Conservation (phyloP, 2,113 vertebrate genomes). For the Hippocampus abdominalis region DNA sequence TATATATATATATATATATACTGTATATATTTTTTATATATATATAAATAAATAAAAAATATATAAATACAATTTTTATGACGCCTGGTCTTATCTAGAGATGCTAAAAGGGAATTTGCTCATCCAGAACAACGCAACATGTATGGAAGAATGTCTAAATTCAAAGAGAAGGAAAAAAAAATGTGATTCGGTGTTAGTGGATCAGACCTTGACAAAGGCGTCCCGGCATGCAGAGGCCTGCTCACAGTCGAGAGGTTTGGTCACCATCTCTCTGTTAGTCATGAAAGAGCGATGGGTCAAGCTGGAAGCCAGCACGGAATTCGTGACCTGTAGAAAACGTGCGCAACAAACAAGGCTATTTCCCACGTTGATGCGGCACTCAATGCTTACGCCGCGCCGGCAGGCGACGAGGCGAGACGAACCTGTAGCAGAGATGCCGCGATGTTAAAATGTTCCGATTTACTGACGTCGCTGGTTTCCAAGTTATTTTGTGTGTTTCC, state of each 20-base stretch:
- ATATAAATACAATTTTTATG: neutral
- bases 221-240: constrained; percentile 93
- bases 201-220: constrained; percentile 91
- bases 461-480: constrained; percentile 90
- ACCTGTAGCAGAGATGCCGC: constrained; percentile 87
- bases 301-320: constrained; percentile 70
- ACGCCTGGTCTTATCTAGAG: neutral
- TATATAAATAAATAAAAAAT: too few relatives aligned
- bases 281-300: constrained; percentile 66
- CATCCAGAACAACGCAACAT: too few relatives aligned
- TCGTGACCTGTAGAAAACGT: constrained; percentile 72
- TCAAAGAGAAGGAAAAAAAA: neutral
- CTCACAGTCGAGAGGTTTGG: constrained; percentile 92
- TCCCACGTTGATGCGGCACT: too few relatives aligned
- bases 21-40: too few relatives aligned
- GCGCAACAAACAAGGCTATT: neutral
- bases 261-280: constrained; percentile 82
- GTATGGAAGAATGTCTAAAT: too few relatives aligned
- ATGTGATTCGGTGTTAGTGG: neutral
- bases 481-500: constrained; percentile 93
- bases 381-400: too few relatives aligned
- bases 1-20: too few relatives aligned
- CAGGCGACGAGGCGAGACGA: constrained; percentile 17
- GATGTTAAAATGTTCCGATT: constrained; percentile 76
- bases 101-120: too few relatives aligned